A percentile compares a stretch with the other conserved stretches of the same genome.
phyloP scores from a whole-genome alignment of 1,140 invertebrate genomes.

The Heliconius nattereri region DNA sequence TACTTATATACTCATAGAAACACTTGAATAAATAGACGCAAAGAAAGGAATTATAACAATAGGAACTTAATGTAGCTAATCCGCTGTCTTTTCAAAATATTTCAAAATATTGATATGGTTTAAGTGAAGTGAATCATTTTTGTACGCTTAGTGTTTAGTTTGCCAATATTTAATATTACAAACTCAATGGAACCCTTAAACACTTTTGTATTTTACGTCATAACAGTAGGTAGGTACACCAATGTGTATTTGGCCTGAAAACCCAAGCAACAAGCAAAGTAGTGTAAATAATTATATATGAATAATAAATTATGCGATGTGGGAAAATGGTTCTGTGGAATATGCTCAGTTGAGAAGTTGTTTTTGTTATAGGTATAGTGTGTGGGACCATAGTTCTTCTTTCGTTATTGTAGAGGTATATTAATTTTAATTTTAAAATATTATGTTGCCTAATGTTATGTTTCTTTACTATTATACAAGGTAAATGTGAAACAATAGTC shows the following conservation, averaged over 20 bases:
- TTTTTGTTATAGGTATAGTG: no score
- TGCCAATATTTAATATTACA: neutral
- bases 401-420: no score
- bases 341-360: no score
- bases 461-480: no score
- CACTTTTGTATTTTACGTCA: neutral
- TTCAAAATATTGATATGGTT: neutral
- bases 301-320: no score
- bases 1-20: neutral
- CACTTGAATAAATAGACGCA: constrained; percentile 18
- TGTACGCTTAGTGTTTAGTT: neutral
- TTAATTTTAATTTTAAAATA: no score
- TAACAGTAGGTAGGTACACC: neutral
- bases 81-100: neutral
- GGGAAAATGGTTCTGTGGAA: no score
- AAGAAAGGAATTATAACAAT: constrained; percentile 1
- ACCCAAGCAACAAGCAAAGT: no score
- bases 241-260: neutral
- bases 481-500: no score
- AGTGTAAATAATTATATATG: no score
- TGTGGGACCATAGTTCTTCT: no score
- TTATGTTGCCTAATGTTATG: no score
- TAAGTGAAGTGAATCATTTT: neutral
- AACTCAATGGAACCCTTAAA: neutral
- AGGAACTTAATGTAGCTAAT: neutral